Percentiles rank a stretch among this genome's conserved stretches.
Conservation (phyloP, 1,140 invertebrate genomes). For the Plodia interpunctella region DNA sequence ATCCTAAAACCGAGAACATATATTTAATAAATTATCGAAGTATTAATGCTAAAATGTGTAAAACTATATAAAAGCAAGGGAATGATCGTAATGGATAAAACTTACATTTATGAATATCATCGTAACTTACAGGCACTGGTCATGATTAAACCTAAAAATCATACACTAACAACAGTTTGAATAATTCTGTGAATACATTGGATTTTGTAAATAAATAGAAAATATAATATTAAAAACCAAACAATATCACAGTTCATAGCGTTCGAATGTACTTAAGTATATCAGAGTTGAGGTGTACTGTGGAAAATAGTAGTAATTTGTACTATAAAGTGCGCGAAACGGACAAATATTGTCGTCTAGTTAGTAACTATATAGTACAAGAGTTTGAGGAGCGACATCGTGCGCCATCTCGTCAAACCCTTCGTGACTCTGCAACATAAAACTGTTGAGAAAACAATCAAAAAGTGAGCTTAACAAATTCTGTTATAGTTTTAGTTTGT, state of each 20-base stretch:
- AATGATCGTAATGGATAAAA: conserved; percentile 40
- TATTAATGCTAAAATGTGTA: conserved; percentile 24
- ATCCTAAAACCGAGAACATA: conserved; percentile 23
- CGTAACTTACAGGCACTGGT: conserved; percentile 71
- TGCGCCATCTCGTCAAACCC: background rate
- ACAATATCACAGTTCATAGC: conserved; percentile 57
- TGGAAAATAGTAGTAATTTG: conserved; percentile 51
- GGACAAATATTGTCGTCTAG: conserved; percentile 35
- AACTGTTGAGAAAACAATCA: conserved; percentile 24
- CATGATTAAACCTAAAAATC: conserved; percentile 25
- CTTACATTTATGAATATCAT: conserved; percentile 67
- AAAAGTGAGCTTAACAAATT: conserved; percentile 15
- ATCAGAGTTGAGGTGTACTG: conserved; percentile 24
- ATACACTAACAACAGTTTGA: conserved; percentile 26
- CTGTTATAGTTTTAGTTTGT: conserved; percentile 47
- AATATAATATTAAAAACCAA: conserved; percentile 38
- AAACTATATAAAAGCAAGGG: conserved; percentile 34
- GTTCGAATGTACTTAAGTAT: conserved; percentile 36
- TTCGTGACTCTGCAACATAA: conserved; percentile 16
- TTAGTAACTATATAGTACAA: conserved; percentile 13
- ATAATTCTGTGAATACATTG: conserved; percentile 10
- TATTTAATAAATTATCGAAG: background rate
- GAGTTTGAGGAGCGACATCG: conserved; percentile 1
- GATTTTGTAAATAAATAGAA: conserved; percentile 21
- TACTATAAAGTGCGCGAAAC: conserved; percentile 62